A percentile compares a stretch with the other conserved stretches of the same genome.
phyloP scores from a whole-genome alignment of 1,140 invertebrate species.

The Caenorhabditis elegans region WBcel235 BX284603.4:7632001-7632500 shows the following conservation, averaged over 20 bases:
- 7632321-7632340: slow-evolving; percentile 76
- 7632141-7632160: no score
- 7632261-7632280: slow-evolving; percentile 56
- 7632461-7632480: neutral
- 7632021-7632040: no score
- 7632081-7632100: no score
- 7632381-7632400: slow-evolving; percentile 91
- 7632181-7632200: neutral
- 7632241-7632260: slow-evolving; percentile 53
- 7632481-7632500: neutral
- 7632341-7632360: slow-evolving; percentile 82
- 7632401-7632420: slow-evolving; percentile 90
- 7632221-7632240: slow-evolving; percentile 53
- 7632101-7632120: no score
- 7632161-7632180: neutral
- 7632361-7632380: slow-evolving; percentile 90
- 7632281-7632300: slow-evolving; percentile 56
- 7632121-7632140: no score
- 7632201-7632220: slow-evolving; percentile 58
- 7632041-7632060: no score
- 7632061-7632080: no score
- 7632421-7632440: slow-evolving; percentile 86
- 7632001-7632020: slow-evolving; percentile 50
- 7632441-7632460: slow-evolving; percentile 47
- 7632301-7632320: slow-evolving; percentile 52